Evolutionary conservation across 2,113 vertebrate species (phyloP).

Genomic region (Gnathonemus longibarbis): DNA sequence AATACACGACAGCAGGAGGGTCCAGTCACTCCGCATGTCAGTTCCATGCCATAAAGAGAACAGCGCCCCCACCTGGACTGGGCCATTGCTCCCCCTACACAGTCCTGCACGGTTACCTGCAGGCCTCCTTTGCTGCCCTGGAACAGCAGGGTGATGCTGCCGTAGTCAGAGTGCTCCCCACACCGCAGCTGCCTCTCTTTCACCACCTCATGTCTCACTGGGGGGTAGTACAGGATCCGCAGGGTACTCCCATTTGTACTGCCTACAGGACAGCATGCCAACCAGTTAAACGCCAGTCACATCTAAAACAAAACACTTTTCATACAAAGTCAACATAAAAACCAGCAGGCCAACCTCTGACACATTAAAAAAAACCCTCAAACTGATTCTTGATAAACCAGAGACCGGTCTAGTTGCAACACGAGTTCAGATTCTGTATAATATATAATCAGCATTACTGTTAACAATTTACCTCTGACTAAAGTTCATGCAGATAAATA

Average conservation of each 20-base stretch:
- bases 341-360: background rate
- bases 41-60: background rate
- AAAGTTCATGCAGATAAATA: background rate
- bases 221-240: slow-evolving; percentile 57
- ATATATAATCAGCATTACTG: background rate
- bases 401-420: background rate
- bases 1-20: background rate
- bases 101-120: slow-evolving; percentile 35
- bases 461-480: background rate
- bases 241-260: slow-evolving; percentile 31
- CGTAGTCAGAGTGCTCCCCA: slow-evolving; percentile 65
- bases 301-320: background rate
- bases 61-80: background rate
- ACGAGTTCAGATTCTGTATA: background rate
- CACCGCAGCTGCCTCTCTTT: slow-evolving; percentile 59
- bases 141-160: slow-evolving; percentile 53
- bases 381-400: background rate
- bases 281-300: background rate
- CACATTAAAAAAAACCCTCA: background rate
- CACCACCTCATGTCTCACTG: slow-evolving; percentile 31
- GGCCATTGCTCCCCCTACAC: background rate
- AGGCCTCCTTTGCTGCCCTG: slow-evolving; percentile 48
- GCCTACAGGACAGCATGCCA: slow-evolving; percentile 30
- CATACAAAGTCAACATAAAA: background rate
- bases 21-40: too few relatives aligned